Conservation (phyloP, 2,113 vertebrate genomes). For the Lonchura striata region DNA sequence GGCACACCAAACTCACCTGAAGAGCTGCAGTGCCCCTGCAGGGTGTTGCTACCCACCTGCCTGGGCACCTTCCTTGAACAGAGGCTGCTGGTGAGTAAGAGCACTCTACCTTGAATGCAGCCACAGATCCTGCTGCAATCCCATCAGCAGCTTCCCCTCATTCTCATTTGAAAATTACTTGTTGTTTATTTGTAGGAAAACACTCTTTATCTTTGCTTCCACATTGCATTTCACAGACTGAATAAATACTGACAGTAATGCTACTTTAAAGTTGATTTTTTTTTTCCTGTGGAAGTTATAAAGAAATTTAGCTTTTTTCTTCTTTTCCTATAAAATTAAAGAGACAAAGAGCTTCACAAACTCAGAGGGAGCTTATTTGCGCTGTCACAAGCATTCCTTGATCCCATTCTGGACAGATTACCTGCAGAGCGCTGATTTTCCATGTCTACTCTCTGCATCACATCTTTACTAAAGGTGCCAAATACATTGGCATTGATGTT, state of each 20-base stretch:
- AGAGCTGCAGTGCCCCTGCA: neutral
- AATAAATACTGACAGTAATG: neutral
- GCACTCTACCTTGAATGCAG: neutral
- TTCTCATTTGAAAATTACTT: neutral
- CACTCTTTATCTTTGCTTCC: neutral
- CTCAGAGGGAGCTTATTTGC: neutral
- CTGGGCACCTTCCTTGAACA: neutral
- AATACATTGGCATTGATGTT: neutral
- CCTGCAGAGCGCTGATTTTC: neutral
- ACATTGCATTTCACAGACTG: neutral
- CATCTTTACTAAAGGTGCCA: neutral
- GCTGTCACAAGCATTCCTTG: neutral
- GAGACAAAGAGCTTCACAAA: neutral
- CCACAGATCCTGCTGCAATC: rapidly evolving
- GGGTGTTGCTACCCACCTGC: neutral
- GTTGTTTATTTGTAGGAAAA: neutral
- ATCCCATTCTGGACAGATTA: neutral
- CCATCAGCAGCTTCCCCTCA: neutral
- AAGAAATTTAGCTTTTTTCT: neutral
- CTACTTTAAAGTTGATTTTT: neutral
- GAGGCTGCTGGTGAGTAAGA: neutral
- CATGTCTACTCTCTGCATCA: neutral
- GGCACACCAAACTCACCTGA: neutral
- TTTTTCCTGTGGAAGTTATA: neutral
- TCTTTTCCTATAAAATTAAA: neutral